Base-by-base conservation (phyloP, 2,797 vertebrate genomes). In the Gymnodraco acuticeps region DNA sequence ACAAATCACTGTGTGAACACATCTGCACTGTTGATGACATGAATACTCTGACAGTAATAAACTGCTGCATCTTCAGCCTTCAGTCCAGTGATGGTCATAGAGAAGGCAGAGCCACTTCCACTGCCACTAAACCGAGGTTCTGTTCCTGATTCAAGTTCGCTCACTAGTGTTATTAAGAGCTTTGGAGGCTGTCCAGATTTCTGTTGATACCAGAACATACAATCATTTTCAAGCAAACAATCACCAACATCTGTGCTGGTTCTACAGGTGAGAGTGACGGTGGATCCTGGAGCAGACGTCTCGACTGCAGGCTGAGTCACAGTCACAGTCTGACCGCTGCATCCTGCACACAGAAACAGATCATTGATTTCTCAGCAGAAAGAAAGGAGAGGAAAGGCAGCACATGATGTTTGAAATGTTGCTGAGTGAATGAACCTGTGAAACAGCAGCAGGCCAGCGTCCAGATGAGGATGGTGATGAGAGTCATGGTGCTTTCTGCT, bases 301-400 rank as follows among this genome's bases (percentile, higher is more conserved):
- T 0, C 3, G n/a, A 42, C 47, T 42, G 75, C 17, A 62, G 73
- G 59, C 67, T 88, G 86, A 88, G 83, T 83, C 62, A 87, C 83
- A 51, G 80, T 83, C 78, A 79, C 47, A 20, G 20, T 20, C 47
- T 84, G 81, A 27, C 23, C 23, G 23, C 23, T 27, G 23, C 23
- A 27, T 27, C 23, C 23, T 27, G 23, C 23, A 23, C 23, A 23
- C 23, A 23, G 3, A 23, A 23, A 23, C 23, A 23, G 23, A 23
- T 23, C 23, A 23, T 23, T 73, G 14, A 75, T 69, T 73, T n/a
- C n/a, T 81, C 60, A 83, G n/a, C 54, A 62, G 45, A 69, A 53
- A 74, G 62, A 62, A 67, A 72, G 43, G 43, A 73, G 51, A 82
- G 54, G 68, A 69, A 73, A 72, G 46, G 64, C 56, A 71, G 55